These are phyloP conservation scores for Steinernema scapterisci DNA, from an alignment of 2,888 invertebrate genomes.

Conservation along the genomic window DNA sequence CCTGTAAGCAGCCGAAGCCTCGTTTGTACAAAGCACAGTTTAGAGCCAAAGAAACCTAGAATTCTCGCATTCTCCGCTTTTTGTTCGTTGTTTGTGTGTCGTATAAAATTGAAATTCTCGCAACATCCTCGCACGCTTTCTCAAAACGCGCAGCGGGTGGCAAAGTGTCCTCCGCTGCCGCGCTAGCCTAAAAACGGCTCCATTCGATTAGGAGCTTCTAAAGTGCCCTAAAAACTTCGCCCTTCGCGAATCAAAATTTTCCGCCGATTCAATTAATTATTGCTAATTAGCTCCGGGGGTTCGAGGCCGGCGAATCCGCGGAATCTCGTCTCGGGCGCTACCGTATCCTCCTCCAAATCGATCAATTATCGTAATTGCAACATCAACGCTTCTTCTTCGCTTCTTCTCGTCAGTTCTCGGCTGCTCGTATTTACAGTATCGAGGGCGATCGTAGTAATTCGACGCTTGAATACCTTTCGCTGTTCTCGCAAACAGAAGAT, in stretches of 20 bases:
- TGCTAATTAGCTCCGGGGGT: neutral
- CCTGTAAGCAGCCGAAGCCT: neutral
- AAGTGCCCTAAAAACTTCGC: neutral
- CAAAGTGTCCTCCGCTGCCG: neutral
- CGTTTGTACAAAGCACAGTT: constrained; percentile 20
- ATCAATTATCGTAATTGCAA: constrained; percentile 10
- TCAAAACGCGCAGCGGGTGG: constrained; percentile 19
- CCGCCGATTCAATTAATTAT: constrained; percentile 24
- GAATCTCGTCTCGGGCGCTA: neutral
- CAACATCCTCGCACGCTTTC: constrained; percentile 10
- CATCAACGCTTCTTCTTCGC: neutral
- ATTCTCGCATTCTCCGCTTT: neutral
- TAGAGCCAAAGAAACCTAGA: constrained; percentile 21
- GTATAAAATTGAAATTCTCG: neutral
- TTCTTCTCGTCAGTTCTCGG: neutral
- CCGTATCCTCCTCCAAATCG: neutral
- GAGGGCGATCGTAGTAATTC: constrained; percentile 12
- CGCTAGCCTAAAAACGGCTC: neutral
- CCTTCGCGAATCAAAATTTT: neutral
- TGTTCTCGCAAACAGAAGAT: constrained; percentile 16
- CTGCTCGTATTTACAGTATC: constrained; percentile 25
- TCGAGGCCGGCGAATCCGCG: neutral
- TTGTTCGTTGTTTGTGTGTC: constrained; percentile 4
- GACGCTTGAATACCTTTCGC: constrained; percentile 18
- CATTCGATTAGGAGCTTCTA: no score